phyloP scores from a whole-genome alignment of 2,888 invertebrate genomes.

The Platycheirus albimanus region DNA sequence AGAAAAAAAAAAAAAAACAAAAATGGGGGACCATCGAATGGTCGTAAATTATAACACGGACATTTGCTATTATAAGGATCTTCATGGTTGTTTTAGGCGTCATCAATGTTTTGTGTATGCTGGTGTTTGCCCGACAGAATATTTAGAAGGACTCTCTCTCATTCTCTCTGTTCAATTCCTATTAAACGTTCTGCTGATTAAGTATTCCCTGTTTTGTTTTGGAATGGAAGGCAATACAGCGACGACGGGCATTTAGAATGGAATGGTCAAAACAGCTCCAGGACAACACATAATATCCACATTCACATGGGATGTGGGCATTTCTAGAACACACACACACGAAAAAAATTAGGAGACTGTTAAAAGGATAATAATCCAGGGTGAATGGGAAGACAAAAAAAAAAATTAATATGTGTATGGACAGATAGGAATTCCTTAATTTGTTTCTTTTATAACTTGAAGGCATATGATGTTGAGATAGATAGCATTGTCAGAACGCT shows the following conservation, averaged over 20 bases:
- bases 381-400: background rate
- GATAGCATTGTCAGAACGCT: slow-evolving; percentile 55
- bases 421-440: slow-evolving; percentile 64
- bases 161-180: slow-evolving; percentile 8
- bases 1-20: slow-evolving; percentile 5
- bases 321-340: slow-evolving; percentile 12
- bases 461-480: slow-evolving; percentile 45
- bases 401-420: slow-evolving; percentile 30
- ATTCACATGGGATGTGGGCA: too few species aligned
- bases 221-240: slow-evolving; percentile 10
- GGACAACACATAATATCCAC: slow-evolving; percentile 7
- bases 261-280: slow-evolving; percentile 27
- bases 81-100: slow-evolving; percentile 47
- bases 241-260: background rate
- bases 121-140: slow-evolving; percentile 4
- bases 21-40: slow-evolving; percentile 5
- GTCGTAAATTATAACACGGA: slow-evolving; percentile 63
- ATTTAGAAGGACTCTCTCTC: background rate
- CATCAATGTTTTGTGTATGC: slow-evolving; percentile 30
- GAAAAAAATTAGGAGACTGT: slow-evolving; percentile 4
- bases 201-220: slow-evolving; percentile 46
- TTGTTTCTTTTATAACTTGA: slow-evolving; percentile 65
- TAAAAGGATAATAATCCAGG: slow-evolving; percentile 57
- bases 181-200: slow-evolving; percentile 50
- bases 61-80: slow-evolving; percentile 57